Base-by-base conservation (phyloP, 2,113 vertebrate species). In the Nipponia nippon region DNA sequence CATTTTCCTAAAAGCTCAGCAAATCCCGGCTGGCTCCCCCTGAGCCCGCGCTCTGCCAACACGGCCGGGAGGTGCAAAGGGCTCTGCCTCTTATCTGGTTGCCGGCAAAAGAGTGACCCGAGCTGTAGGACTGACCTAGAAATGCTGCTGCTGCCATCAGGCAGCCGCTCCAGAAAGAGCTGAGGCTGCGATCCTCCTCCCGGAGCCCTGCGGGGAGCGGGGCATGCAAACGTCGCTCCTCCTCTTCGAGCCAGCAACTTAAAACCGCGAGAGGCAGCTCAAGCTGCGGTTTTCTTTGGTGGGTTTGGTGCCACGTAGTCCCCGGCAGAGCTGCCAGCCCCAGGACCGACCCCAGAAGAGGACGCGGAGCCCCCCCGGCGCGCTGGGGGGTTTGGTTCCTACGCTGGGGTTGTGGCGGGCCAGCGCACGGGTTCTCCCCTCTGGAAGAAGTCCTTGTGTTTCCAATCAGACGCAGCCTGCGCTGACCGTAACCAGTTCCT, bases 311-410 rank as follows among this genome's bases (percentile, higher is more conserved):
- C 25, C 56, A 16, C 1, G 0, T 7, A 13, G 69, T 8, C 21
- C 27, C 20, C 22, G 25, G 34, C 61, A 69, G 52, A 76, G 32
- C 65, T 83, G 47, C 11, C 12, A 4, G 27, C 22, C 46, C 71
- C 19, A 19, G 32, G 16, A 49, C 6, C 16, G 30, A 53, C 26
- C n/a, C 62, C 62, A 52, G 4, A 20, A 65, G 46, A 22, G 44
- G n/a, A 23, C 1, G 0, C 4, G 19, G 21, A 87, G 26, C 9
- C 14, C 59, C 58, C 11, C 12, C 1, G 3, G 58, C 0, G 0
- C 5, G 1, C 29, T 8, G 42, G 3, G 27, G 36, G 30, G 3
- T 19, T 49, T n/a, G 38, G 46, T 53, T 71, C 29, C 38, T 50
- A 61, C 22, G 59, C 46, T 11, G 9, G 42, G 36, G 30, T 67